Percentiles rank a stretch among this genome's conserved stretches.
Conservation (phyloP, 1,140 invertebrate species). For the Achroia grisella region DNA sequence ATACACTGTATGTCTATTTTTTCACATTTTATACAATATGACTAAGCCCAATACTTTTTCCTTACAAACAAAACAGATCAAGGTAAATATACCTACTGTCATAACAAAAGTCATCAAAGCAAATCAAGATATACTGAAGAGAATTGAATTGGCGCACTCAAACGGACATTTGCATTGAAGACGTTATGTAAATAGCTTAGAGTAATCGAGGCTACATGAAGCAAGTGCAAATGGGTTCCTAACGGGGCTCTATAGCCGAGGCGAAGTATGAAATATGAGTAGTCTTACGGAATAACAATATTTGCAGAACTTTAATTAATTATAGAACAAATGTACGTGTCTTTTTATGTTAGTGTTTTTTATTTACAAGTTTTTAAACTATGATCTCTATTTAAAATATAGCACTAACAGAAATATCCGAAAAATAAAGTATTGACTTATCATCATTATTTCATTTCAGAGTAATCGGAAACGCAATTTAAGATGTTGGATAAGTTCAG, state of each 20-base stretch:
- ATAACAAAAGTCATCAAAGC: constrained; percentile 18
- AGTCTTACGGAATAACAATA: constrained; percentile 2
- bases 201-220: constrained; percentile 48
- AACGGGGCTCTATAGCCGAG: constrained; percentile 35
- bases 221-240: constrained; percentile 49
- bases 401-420: no score
- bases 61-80: constrained; percentile 22
- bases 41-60: no score
- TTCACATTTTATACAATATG: no score
- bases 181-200: constrained; percentile 36
- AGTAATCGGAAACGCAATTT: constrained; percentile 3
- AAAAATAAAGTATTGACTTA: no score
- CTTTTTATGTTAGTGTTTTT: no score
- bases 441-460: neutral
- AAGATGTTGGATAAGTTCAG: neutral
- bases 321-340: no score
- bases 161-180: constrained; percentile 35
- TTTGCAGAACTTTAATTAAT: neutral
- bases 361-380: no score
- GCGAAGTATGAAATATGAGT: constrained; percentile 22
- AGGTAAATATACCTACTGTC: constrained; percentile 25
- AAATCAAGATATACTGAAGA: constrained; percentile 23
- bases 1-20: no score
- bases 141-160: constrained; percentile 38
- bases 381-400: no score